Evolutionary conservation across 2,888 invertebrate species (phyloP).

Genomic region (Hirtodrosophila duncani): DNA sequence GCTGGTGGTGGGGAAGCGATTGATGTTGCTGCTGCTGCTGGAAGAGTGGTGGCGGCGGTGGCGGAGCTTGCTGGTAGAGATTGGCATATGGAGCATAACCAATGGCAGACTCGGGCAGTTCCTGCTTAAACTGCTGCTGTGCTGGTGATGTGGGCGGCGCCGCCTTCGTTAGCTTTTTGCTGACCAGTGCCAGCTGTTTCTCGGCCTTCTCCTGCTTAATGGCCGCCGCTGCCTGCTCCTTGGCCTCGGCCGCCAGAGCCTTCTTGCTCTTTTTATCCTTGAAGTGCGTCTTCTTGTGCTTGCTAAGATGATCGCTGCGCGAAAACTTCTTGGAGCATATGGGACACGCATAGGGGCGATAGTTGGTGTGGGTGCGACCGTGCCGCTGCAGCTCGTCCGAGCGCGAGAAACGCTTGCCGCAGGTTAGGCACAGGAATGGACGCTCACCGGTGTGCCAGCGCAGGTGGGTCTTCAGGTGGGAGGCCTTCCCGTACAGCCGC

Average conservation of each 20-base stretch:
- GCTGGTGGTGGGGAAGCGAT: too few species aligned
- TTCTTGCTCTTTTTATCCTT: conserved; percentile 78
- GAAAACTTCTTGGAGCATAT: conserved; percentile 94
- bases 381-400: conserved; percentile 95
- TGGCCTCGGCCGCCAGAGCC: conserved; percentile 66
- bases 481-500: conserved; percentile 94
- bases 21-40: conserved; percentile 49
- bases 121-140: conserved; percentile 70
- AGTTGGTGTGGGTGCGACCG: conserved; percentile 91
- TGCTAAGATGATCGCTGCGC: conserved; percentile 95
- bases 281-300: conserved; percentile 92
- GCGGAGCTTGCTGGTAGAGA: conserved; percentile 59
- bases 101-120: conserved; percentile 52
- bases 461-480: conserved; percentile 94
- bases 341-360: conserved; percentile 91
- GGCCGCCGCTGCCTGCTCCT: conserved; percentile 52
- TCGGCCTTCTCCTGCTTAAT: conserved; percentile 60
- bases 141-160: conserved; percentile 17
- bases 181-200: too few species aligned
- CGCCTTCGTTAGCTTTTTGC: conserved; percentile 30
- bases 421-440: conserved; percentile 92
- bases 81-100: conserved; percentile 60
- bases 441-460: conserved; percentile 96
- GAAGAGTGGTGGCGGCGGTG: conserved; percentile 55
- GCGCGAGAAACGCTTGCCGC: conserved; percentile 93